Evolutionary conservation across 1,140 invertebrate genomes (phyloP), one percentile per base, ranked within the genome.

Genomic region (Lutraria rhynchaena): DNA sequence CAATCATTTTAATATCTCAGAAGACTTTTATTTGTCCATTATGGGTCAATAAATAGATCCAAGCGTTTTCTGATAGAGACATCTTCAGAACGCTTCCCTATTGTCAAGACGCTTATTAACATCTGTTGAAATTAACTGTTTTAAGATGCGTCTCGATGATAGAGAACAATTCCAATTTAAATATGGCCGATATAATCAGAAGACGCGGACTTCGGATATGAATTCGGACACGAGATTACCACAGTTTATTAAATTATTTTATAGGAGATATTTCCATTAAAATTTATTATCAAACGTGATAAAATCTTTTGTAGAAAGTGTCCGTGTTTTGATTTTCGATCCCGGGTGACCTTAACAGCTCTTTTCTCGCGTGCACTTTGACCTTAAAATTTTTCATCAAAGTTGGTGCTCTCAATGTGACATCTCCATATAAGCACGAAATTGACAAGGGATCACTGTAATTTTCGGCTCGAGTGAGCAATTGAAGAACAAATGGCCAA

Each of bases 181-280:
- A 60, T 17, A 61, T 33, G 29, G 5, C 35, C 0, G 37, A 49
- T 61, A 46, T 13, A 17, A 60, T 75, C 73, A 22, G 13, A n/a
- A 60, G 44, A 44, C 58, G 49, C 51, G 24, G n/a, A 49, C 24
- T 75, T 9, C 63, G 31, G 37, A 60, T 33, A 44, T 46, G 44
- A 49, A 19, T 53, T 22, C 31, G 27, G 29, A 61, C 73, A 75
- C 41, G 55, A 46, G 24, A 33, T 46, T 75, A 61, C 49, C 27
- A 24, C 31, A 61, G 57, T 75, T 75, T 75, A 75, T 75, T 75
- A 75, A 75, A 75, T 60, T 75, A 60, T 60, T 75, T 75, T 75
- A 60, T 60, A 29, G 73, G 46, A 57, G 44, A 75, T 75, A 75
- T 75, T 75, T 75, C 73, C 73, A 75, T 75, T 75, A 60, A 60